Evolutionary conservation across 2,113 vertebrate species (phyloP).

Genomic region (Meleagris gallopavo): DNA sequence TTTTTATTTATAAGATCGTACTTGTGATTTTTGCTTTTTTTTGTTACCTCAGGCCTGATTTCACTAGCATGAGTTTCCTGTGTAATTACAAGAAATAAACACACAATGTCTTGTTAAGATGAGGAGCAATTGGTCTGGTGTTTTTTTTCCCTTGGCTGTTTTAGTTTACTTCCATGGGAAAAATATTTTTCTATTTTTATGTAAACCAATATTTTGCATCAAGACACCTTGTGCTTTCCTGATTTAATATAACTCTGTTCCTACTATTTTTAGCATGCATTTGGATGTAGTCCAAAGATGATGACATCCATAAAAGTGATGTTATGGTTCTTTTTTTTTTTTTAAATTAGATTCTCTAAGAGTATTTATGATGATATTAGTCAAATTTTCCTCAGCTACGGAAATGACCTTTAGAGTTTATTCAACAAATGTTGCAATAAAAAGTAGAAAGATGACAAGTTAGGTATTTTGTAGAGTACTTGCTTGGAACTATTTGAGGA

Average conservation of each 20-base stretch:
- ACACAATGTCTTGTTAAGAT: not conserved
- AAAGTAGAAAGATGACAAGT: not conserved
- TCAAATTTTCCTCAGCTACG: not conserved
- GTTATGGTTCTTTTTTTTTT: not conserved
- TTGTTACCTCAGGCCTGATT: not conserved
- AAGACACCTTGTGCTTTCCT: constrained; percentile 55
- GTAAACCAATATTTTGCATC: not conserved
- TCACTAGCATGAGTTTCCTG: not conserved
- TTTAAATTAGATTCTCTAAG: not conserved
- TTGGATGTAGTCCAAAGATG: constrained; percentile 39
- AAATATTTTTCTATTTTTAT: not conserved
- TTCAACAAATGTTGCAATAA: not conserved
- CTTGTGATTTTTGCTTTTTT: not conserved
- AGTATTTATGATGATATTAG: constrained; percentile 5
- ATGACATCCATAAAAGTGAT: constrained; percentile 19
- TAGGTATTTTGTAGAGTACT: not conserved
- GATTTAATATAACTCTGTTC: constrained; percentile 19
- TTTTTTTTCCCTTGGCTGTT: not conserved
- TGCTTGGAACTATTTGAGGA: not conserved
- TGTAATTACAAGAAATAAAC: not conserved
- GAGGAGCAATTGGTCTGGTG: not conserved
- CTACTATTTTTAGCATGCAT: constrained; percentile 47
- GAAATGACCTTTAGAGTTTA: not conserved
- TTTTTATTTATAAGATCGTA: not conserved
- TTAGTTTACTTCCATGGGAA: not conserved